Evolutionary conservation across 2,113 vertebrate species (phyloP).

Genomic region (Grantiella picta): DNA sequence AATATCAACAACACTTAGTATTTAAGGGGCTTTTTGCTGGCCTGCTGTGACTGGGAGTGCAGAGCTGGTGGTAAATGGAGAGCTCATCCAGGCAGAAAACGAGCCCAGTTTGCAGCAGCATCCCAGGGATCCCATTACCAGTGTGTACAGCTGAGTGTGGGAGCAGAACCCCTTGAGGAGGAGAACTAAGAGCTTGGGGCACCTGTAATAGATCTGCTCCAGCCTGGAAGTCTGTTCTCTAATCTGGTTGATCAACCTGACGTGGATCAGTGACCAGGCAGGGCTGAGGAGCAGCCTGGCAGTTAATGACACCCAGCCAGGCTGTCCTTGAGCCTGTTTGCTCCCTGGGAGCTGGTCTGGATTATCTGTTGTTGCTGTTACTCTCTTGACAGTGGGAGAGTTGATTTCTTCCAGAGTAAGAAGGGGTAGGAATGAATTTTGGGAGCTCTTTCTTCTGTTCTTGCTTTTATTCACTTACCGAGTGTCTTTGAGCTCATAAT

Average conservation of each 20-base stretch:
- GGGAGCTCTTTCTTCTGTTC: neutral
- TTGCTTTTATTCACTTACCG: neutral
- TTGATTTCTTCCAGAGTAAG: neutral
- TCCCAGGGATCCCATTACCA: neutral
- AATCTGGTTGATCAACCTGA: neutral
- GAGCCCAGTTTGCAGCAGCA: neutral
- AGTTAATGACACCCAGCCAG: neutral
- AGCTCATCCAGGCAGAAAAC: neutral
- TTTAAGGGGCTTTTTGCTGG: neutral
- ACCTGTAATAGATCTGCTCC: neutral
- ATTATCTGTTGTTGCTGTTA: neutral
- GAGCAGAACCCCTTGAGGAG: neutral
- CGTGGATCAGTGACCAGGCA: neutral
- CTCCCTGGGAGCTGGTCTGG: neutral
- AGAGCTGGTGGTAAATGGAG: neutral
- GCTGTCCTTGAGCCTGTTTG: neutral
- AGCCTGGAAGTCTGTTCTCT: neutral
- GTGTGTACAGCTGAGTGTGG: neutral
- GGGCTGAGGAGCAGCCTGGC: neutral
- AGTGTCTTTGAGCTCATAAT: neutral
- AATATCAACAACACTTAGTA: neutral
- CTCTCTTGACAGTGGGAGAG: neutral
- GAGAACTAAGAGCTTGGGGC: neutral
- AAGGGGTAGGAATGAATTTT: neutral
- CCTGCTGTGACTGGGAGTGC: neutral